Evolutionary conservation across 1,140 invertebrate genomes (phyloP), one percentile per base, ranked within the genome.

Genomic region (Arion vulgaris): DNA sequence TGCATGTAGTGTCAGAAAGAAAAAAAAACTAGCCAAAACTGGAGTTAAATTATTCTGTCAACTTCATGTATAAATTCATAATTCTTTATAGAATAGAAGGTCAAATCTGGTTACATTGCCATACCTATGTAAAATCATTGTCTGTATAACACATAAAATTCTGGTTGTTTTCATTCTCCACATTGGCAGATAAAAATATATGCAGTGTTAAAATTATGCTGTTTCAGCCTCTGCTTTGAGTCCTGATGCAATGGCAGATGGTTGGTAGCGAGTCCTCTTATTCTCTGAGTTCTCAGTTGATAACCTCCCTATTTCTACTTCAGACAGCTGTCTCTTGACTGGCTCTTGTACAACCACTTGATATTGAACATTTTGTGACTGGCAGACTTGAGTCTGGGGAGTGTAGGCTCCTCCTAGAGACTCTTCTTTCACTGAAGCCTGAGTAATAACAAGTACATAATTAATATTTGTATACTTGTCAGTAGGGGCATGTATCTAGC

Each of bases 311-410:
- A 38, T n/a, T n/a, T 39, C 71, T 28, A n/a, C 23, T 26, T 72
- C 74, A 26, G 34, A 17, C 23, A 19, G 36, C 41, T 34, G 39
- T 13, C 74, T 49, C 74, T 76, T 76, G 26, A 53, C 13, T 49
- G 74, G 74, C 19, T 76, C 74, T 32, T 49, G 74, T 57, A 76
- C 49, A 49, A 76, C 74, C 34, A 76, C 74, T 5, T 38, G 41
- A 45, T 76, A 76, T 49, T 76, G 74, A 45, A 57, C 41, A 34
- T 36, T 76, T 26, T 1, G 45, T 23, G 41, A 2, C n/a, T 39
- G 41, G 11, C 4, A 72, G 36, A n/a, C 23, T 1, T 39, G 71
- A 39, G 36, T 2, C 23, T 72, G 41, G 36, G 36, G 11, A 5
- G 36, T n/a, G n/a, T n/a, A n/a, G n/a, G n/a, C n/a, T 39, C 15